A percentile compares a stretch with the other conserved stretches of the same genome.
Conservation (phyloP, 2,113 vertebrate genomes). For the Dasyurus viverrinus region DNA sequence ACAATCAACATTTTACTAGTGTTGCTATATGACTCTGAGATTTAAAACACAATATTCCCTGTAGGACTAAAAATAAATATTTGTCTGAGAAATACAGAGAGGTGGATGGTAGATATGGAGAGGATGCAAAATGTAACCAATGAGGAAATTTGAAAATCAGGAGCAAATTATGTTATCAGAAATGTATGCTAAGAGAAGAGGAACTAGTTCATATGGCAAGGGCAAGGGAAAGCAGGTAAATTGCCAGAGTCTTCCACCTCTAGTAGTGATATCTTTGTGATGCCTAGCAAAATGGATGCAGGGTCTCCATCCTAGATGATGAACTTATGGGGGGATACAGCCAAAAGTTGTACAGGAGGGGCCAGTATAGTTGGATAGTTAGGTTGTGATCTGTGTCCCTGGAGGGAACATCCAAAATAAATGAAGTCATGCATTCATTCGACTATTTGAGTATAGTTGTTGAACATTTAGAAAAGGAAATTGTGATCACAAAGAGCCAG, state of each 20-base stretch:
- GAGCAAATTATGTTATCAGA: background rate
- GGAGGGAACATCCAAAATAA: background rate
- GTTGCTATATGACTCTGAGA: background rate
- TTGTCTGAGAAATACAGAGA: background rate
- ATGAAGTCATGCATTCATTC: background rate
- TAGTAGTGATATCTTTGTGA: background rate
- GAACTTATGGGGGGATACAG: background rate
- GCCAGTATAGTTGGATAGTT: background rate
- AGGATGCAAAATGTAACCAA: background rate
- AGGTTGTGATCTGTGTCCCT: background rate
- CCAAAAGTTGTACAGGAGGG: background rate
- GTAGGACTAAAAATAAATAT: background rate
- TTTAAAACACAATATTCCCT: background rate
- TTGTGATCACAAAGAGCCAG: background rate
- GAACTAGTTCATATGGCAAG: background rate
- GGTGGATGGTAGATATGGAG: background rate
- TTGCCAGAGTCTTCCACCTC: background rate
- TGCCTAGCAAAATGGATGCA: background rate
- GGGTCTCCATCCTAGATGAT: background rate
- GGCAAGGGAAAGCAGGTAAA: background rate
- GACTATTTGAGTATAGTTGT: background rate
- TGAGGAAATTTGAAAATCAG: background rate
- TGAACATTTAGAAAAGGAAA: background rate
- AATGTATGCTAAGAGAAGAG: background rate
- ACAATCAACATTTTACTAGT: background rate